These are phyloP conservation scores for Collichthys lucidus DNA, from an alignment of 2,113 vertebrate genomes.

Conservation along the genomic window DNA sequence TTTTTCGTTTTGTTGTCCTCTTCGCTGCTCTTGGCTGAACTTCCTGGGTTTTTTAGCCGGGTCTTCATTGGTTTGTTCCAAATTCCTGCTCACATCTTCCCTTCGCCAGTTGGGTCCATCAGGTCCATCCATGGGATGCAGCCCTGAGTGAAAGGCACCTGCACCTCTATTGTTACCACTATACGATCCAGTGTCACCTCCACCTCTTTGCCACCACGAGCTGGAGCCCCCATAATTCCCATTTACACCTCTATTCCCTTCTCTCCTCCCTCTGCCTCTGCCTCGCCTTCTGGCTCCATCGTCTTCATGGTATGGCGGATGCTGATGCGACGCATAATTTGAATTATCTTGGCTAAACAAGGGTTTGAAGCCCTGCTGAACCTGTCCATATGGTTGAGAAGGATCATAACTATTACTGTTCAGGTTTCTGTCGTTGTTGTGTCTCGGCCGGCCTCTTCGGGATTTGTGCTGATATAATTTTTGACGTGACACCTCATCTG, in stretches of 20 bases:
- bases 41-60: slow-evolving; percentile 64
- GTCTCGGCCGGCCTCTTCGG: slow-evolving; percentile 83
- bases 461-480: slow-evolving; percentile 77
- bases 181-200: slow-evolving; percentile 69
- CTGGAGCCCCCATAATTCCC: slow-evolving; percentile 75
- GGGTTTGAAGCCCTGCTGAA: slow-evolving; percentile 46
- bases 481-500: slow-evolving; percentile 84
- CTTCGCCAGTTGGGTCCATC: slow-evolving; percentile 70
- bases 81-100: slow-evolving; percentile 15
- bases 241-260: slow-evolving; percentile 77
- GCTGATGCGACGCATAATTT: slow-evolving; percentile 56
- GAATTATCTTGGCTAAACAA: slow-evolving; percentile 45
- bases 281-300: slow-evolving; percentile 70
- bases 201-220: slow-evolving; percentile 85
- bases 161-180: slow-evolving; percentile 63
- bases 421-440: slow-evolving; percentile 83
- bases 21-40: slow-evolving; percentile 70
- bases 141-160: slow-evolving; percentile 15
- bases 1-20: slow-evolving; percentile 53
- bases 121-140: slow-evolving; percentile 47
- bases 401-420: slow-evolving; percentile 72
- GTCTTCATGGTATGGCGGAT: slow-evolving; percentile 70
- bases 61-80: slow-evolving; percentile 40
- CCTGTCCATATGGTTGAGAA: slow-evolving; percentile 74
- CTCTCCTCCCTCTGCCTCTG: slow-evolving; percentile 72